Evolutionary conservation across 2,797 vertebrate genomes (phyloP).

Genomic region (Myotis myotis): DNA sequence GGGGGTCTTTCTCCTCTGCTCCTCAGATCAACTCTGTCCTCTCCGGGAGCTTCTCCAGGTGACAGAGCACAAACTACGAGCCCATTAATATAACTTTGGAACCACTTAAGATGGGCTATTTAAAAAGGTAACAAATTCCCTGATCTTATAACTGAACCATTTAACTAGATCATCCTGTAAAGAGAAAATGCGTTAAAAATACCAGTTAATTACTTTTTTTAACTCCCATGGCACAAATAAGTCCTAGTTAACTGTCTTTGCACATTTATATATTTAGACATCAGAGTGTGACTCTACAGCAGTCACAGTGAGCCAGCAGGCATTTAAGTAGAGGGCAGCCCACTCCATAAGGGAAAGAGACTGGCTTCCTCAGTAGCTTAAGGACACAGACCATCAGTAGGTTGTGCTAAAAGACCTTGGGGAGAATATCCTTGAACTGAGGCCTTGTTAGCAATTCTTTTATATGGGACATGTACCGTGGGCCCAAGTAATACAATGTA

Average conservation of each 20-base stretch:
- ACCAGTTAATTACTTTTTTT: slow-evolving; percentile 83
- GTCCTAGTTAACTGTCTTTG: slow-evolving; percentile 81
- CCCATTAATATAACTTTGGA: slow-evolving; percentile 73
- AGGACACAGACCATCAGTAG: not conserved
- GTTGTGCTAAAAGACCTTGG: not conserved
- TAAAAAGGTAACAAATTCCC: slow-evolving; percentile 80
- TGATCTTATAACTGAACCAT: slow-evolving; percentile 78
- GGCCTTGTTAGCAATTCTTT: not conserved
- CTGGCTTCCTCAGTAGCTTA: not conserved
- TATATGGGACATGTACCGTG: not conserved
- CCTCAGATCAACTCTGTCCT: slow-evolving; percentile 19
- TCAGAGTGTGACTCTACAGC: slow-evolving; percentile 58
- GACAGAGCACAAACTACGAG: slow-evolving; percentile 40
- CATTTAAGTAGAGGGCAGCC: not conserved
- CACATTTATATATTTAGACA: slow-evolving; percentile 80
- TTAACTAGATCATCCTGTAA: slow-evolving; percentile 81
- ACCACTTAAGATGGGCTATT: slow-evolving; percentile 78
- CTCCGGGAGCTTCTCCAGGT: slow-evolving; percentile 39
- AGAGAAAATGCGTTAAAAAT: slow-evolving; percentile 81
- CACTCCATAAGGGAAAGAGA: not conserved
- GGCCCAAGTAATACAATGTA: not conserved
- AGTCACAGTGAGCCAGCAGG: slow-evolving; percentile 25
- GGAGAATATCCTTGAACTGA: not conserved
- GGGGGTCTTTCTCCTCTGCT: not conserved
- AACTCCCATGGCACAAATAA: slow-evolving; percentile 78